Evolutionary conservation across 1,140 invertebrate genomes (phyloP).

Genomic region (Metaphire vulgaris): DNA sequence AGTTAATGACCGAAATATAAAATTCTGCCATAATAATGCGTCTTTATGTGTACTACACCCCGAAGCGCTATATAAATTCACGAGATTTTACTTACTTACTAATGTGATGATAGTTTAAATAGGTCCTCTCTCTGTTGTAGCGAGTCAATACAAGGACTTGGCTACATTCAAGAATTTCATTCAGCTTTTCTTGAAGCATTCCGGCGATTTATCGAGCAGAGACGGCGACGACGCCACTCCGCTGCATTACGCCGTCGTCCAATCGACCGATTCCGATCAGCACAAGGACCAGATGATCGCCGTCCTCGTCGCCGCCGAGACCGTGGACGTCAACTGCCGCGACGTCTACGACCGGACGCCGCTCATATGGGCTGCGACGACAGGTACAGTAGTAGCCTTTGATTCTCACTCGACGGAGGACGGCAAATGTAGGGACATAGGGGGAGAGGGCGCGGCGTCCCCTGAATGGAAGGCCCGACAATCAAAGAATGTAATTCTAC

Average conservation of each 20-base stretch:
- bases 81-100: too few species aligned
- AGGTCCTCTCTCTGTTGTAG: not conserved
- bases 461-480: too few species aligned
- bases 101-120: too few species aligned
- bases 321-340: slow-evolving; percentile 4
- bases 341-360: slow-evolving; percentile 10
- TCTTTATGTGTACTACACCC: too few species aligned
- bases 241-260: slow-evolving; percentile 8
- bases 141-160: not conserved
- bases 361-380: slow-evolving; percentile 12
- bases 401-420: too few species aligned
- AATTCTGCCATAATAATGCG: too few species aligned
- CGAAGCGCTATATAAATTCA: too few species aligned
- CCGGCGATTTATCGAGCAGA: not conserved
- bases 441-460: too few species aligned
- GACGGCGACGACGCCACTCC: slow-evolving; percentile 16
- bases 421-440: too few species aligned
- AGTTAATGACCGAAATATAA: too few species aligned
- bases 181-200: not conserved
- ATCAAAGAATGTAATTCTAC: too few species aligned
- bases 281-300: not conserved
- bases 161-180: not conserved
- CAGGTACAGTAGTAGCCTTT: too few species aligned
- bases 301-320: not conserved
- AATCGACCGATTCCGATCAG: not conserved